Conservation (phyloP, 2,888 invertebrate genomes). For the Conus canariensis region DNA sequence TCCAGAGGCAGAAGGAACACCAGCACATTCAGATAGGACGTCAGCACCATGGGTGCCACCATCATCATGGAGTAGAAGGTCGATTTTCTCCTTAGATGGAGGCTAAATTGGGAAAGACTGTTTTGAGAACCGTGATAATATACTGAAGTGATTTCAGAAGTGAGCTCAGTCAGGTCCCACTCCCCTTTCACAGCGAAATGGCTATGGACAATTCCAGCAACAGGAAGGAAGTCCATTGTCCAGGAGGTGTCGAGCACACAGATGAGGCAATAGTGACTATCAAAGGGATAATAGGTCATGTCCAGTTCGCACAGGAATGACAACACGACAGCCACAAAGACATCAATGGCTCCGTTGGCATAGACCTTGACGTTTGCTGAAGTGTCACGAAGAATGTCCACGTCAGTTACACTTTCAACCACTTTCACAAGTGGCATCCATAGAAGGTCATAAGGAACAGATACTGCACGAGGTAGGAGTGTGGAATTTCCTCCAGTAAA, state of each 20-base stretch:
- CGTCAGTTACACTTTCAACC: not conserved
- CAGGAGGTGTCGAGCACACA: not conserved
- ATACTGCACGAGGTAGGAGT: not conserved
- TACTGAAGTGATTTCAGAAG: not conserved
- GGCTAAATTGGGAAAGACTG: not conserved
- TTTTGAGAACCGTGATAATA: not conserved
- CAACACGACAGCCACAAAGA: not conserved
- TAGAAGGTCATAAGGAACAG: not conserved
- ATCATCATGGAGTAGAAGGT: not conserved
- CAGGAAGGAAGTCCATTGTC: not conserved
- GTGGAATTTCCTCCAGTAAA: not conserved
- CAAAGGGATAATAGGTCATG: conserved; percentile 21
- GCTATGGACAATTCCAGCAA: too few species aligned
- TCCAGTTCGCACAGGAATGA: not conserved
- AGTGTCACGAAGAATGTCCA: not conserved
- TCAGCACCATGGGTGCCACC: conserved; percentile 10
- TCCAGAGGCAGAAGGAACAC: too few species aligned
- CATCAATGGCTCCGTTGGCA: not conserved
- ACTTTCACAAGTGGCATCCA: not conserved
- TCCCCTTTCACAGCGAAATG: not conserved
- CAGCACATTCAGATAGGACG: too few species aligned
- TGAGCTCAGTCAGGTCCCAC: not conserved
- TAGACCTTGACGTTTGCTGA: not conserved
- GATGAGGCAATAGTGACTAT: not conserved
- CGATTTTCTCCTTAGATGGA: not conserved